Evolutionary conservation across 2,888 invertebrate genomes (phyloP).

Genomic region (Lucinisca nassula): DNA sequence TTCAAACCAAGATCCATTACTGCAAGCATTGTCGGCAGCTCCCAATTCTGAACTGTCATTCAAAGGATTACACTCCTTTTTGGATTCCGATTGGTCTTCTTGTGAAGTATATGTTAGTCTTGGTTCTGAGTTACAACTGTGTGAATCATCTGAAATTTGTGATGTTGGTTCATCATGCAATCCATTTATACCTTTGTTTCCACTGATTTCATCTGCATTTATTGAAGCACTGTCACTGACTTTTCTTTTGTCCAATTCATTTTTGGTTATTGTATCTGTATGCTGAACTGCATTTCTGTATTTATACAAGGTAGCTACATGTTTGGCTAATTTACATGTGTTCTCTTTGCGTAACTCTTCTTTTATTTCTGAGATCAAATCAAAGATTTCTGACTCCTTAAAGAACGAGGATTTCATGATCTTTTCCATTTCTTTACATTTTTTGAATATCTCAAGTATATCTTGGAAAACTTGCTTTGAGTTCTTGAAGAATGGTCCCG

Average conservation of each 20-base stretch:
- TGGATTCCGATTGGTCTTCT: neutral
- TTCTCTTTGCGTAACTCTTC: slow-evolving; percentile 78
- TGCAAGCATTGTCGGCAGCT: neutral
- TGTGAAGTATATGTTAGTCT: neutral
- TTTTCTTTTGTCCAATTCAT: neutral
- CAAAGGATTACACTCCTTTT: neutral
- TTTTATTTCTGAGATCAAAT: slow-evolving; percentile 77
- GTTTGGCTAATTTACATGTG: slow-evolving; percentile 77
- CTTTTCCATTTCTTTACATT: slow-evolving; percentile 83
- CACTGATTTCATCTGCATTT: neutral
- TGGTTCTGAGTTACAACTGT: neutral
- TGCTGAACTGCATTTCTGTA: slow-evolving; percentile 30
- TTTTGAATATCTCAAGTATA: slow-evolving; percentile 80
- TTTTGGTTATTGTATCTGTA: neutral
- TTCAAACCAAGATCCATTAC: neutral
- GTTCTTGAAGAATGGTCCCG: slow-evolving; percentile 60
- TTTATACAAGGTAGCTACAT: slow-evolving; percentile 65
- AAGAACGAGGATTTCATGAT: slow-evolving; percentile 82
- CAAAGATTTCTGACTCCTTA: slow-evolving; percentile 78
- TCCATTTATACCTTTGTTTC: neutral
- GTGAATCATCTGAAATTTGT: neutral
- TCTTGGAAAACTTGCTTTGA: slow-evolving; percentile 76
- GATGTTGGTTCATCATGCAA: neutral
- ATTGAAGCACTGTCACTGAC: neutral
- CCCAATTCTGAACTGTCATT: neutral